phyloP scores from a whole-genome alignment of 37 sponge, comb jelly and placozoan genomes.

The Agelas oroides region DNA sequence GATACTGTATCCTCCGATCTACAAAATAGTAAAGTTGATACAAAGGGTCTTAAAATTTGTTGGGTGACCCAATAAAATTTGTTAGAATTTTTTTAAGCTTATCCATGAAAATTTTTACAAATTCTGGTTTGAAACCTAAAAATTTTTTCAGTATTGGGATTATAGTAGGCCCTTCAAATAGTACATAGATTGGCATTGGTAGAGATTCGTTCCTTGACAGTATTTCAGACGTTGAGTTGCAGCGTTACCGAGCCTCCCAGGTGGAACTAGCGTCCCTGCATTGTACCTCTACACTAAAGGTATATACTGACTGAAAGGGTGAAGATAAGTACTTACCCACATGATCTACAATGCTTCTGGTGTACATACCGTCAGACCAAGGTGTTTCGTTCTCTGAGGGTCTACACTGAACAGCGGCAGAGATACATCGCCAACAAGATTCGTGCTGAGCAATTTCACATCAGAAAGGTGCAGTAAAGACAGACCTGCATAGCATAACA shows the following conservation, averaged over 20 bases:
- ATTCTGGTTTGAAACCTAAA: background rate
- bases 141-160: too few relatives aligned
- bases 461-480: constrained; percentile 3
- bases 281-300: constrained; percentile 21
- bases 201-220: too few relatives aligned
- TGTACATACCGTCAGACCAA: background rate
- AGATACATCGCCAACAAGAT: background rate
- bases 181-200: too few relatives aligned
- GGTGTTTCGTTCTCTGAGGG: background rate
- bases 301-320: background rate
- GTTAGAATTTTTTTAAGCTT: too few relatives aligned
- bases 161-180: too few relatives aligned
- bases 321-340: background rate
- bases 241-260: constrained; percentile 1
- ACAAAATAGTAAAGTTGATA: too few relatives aligned
- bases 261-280: constrained; percentile 15
- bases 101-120: background rate
- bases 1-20: constrained; percentile 54
- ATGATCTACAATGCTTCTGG: too few relatives aligned
- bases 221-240: constrained; percentile 35
- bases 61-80: too few relatives aligned
- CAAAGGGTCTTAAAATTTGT: too few relatives aligned
- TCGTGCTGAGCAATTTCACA: constrained; percentile 7
- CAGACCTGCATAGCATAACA: too few relatives aligned
- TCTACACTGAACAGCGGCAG: background rate